Evolutionary conservation across 2,113 vertebrate genomes (phyloP), one percentile per base, ranked within the genome.

Genomic region (Cercocebus atys): DNA sequence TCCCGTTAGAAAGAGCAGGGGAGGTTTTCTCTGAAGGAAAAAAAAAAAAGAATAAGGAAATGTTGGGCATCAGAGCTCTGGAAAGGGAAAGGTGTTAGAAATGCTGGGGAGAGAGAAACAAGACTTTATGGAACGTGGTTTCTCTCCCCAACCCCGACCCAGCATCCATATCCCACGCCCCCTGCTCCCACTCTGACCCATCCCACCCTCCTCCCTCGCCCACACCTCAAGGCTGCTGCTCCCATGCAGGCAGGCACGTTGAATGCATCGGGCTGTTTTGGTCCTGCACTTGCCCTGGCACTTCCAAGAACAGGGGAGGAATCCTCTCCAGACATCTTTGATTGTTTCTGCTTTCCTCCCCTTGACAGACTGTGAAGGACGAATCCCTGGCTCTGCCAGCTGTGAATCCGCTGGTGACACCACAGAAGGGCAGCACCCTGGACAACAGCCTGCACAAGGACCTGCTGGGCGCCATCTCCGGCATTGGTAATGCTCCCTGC

Each of bases 391-490:
- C 73, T 84, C 86, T 98, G 92, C 98, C 99, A 0, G 92, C 98
- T 79, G 98, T 98, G 87, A 99, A 99, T 92, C 97, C 99, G 2
- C 95, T 99, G 89, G 99, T 99, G 98, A 99, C 99, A 0, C 99
- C 99, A 8, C 99, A 99, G 95, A 99, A 99, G 94, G 99, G 98
- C 97, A 99, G 98, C 90, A 98, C 99, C 0, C 78, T 99, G 97
- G 99, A 99, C 97, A 99, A 98, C 98, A 99, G 98, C 90, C 99
- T 99, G 89, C 99, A 99, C 98, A 99, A 99, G 98, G 99, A 99
- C 93, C 98, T 99, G 20, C 99, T 99, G 97, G 99, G 99, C n/a
- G 99, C 99, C 93, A 99, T 99, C 96, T 99, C 99, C 30, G 99
- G 99, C 98, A 99, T 99, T 84, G 99, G 99, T 99, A 98, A 99